Evolutionary conservation across 2,113 vertebrate genomes (phyloP).

Genomic region (Calidris pygmaea): DNA sequence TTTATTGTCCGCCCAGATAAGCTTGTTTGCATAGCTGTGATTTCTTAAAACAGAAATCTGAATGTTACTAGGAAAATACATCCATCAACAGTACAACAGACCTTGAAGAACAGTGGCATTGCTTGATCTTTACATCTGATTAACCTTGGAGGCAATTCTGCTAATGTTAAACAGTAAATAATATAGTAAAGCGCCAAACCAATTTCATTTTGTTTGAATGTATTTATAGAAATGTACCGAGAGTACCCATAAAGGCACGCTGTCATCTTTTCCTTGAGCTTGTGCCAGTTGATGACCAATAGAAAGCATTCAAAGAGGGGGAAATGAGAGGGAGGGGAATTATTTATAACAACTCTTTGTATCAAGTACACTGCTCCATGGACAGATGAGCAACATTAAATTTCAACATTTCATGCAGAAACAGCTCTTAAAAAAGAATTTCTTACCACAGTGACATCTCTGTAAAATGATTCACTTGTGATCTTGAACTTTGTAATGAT

Average conservation of each 20-base stretch:
- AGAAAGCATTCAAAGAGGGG: conserved; percentile 50
- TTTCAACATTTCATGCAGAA: conserved; percentile 48
- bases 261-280: conserved; percentile 67
- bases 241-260: conserved; percentile 22
- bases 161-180: conserved; percentile 60
- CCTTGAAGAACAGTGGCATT: conserved; percentile 59
- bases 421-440: conserved; percentile 32
- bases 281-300: conserved; percentile 61
- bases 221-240: conserved; percentile 69
- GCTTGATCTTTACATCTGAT: conserved; percentile 56
- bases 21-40: conserved; percentile 73
- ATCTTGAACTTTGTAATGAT: conserved; percentile 34
- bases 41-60: conserved; percentile 68
- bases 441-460: background rate
- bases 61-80: conserved; percentile 63
- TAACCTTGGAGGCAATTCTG: conserved; percentile 60
- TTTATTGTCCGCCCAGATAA: conserved; percentile 72
- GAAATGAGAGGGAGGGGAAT: background rate
- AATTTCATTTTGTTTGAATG: conserved; percentile 58
- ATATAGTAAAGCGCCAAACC: conserved; percentile 39
- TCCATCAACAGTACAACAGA: conserved; percentile 14
- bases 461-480: conserved; percentile 38
- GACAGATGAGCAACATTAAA: conserved; percentile 56
- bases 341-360: conserved; percentile 55
- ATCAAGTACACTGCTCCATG: conserved; percentile 47